Evolutionary conservation across 2,113 vertebrate genomes (phyloP).

Genomic region (Solenodon paradoxus): DNA sequence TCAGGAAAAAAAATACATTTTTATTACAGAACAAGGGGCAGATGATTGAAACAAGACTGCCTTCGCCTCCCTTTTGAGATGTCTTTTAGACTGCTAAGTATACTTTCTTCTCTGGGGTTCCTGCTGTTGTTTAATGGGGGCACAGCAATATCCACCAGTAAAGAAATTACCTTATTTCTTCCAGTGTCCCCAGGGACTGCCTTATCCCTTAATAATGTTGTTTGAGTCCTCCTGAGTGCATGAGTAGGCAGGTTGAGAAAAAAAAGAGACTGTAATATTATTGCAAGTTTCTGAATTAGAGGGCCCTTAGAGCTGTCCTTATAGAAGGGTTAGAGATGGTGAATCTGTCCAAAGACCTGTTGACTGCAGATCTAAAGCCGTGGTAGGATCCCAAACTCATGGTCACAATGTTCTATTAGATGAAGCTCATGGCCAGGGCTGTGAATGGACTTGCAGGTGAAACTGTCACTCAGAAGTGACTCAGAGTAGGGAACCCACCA

Average conservation of each 20-base stretch:
- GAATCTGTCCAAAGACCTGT: not conserved
- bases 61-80: slow-evolving; percentile 51
- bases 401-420: not conserved
- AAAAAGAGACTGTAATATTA: not conserved
- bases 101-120: slow-evolving; percentile 63
- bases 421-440: not conserved
- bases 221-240: slow-evolving; percentile 46
- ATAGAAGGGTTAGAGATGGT: not conserved
- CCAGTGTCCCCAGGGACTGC: slow-evolving; percentile 52
- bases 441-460: not conserved
- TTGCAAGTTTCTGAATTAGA: not conserved
- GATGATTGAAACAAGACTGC: slow-evolving; percentile 70
- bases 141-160: slow-evolving; percentile 66
- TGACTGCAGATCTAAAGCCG: not conserved
- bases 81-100: slow-evolving; percentile 58
- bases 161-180: slow-evolving; percentile 64
- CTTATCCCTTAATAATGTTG: slow-evolving; percentile 59
- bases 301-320: not conserved
- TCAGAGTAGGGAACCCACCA: not conserved
- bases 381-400: not conserved
- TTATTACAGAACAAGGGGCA: slow-evolving; percentile 75
- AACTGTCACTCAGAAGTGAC: not conserved
- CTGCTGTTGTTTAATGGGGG: slow-evolving; percentile 61
- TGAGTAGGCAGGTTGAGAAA: slow-evolving; percentile 39
- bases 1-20: slow-evolving; percentile 77